Evolutionary conservation across 2,888 invertebrate species (phyloP), one percentile per base, ranked within the genome.

Genomic region (Loripinus fragilis): DNA sequence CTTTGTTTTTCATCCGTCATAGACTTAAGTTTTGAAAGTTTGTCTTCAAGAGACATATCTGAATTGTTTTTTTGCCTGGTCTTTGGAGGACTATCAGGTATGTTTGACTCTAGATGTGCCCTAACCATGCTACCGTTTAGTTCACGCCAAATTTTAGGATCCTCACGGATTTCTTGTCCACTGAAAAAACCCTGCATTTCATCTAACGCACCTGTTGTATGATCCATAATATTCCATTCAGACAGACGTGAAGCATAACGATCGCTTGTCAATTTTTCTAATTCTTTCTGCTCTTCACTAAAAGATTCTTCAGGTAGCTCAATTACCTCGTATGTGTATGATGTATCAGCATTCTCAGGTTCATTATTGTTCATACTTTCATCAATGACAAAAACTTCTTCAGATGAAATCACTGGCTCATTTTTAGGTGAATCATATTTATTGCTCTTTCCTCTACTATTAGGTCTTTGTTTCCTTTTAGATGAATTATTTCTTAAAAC

Each of bases 1-100:
- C 76, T 76, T 3, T 69, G 76, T 64, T 78, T 80, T 68, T 78
- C 80, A 41, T 85, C 76, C n/a, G 82, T 83, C 78, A 83, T 70
- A 35, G 76, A 74, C 52, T 83, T 78, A n/a, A 83, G 68, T 60
- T 83, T 83, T 23, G 80, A 73, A 12, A 83, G 45, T 67, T 77
- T 83, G 55, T 83, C 83, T 42, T 64, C 74, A 33, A 83, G 28
- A 42, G 75, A 75, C 64, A 80, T n/a, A 20, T 25, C 69, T 55
- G 2, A 65, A 42, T n/a, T 52, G 48, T 25, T n/a, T 67, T 42
- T 67, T 42, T 69, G 70, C 52, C 15, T 30, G 48, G 15, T n/a
- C 23, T 41, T 67, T n/a, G 67, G 42, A 41, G 67, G 25, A 15
- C 42, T 42, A n/a, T 67, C 42, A 67, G 25, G 8, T 8, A 67